These are phyloP conservation scores for Acropternis orthonyx DNA, from an alignment of 2,797 vertebrate genomes.

Conservation along the genomic window DNA sequence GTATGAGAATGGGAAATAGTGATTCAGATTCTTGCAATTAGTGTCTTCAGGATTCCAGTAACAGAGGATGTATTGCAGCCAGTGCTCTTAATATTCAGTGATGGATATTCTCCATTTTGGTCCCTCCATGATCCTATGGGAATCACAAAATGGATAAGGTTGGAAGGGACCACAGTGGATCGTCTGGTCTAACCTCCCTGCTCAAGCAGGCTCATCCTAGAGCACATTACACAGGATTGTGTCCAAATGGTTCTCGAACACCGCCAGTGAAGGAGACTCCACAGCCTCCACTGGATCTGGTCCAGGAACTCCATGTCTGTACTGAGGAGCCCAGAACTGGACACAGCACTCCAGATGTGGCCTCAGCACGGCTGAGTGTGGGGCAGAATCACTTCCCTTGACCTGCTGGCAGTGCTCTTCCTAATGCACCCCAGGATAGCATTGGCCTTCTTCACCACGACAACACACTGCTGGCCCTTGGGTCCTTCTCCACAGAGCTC, in stretches of 20 bases:
- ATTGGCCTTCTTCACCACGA: neutral
- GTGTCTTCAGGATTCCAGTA: neutral
- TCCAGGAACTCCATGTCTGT: neutral
- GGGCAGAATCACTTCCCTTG: neutral
- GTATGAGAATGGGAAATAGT: neutral
- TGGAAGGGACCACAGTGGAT: neutral
- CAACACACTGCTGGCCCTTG: neutral
- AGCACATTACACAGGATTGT: neutral
- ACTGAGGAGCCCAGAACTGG: neutral
- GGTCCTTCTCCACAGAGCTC: too few species aligned
- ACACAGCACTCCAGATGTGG: accelerated
- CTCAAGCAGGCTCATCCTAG: neutral
- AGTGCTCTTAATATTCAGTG: neutral
- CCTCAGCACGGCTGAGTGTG: neutral
- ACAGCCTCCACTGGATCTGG: neutral
- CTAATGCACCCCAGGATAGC: neutral
- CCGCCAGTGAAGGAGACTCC: neutral
- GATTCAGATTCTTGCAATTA: neutral
- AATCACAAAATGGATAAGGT: neutral
- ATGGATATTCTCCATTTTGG: neutral
- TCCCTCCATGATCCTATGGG: neutral
- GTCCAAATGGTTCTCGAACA: neutral
- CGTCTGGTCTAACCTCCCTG: neutral
- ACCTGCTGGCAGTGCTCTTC: neutral
- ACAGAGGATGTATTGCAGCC: neutral